phyloP scores from a whole-genome alignment of 2,888 invertebrate genomes.

The Seladonia tumulorum region DNA sequence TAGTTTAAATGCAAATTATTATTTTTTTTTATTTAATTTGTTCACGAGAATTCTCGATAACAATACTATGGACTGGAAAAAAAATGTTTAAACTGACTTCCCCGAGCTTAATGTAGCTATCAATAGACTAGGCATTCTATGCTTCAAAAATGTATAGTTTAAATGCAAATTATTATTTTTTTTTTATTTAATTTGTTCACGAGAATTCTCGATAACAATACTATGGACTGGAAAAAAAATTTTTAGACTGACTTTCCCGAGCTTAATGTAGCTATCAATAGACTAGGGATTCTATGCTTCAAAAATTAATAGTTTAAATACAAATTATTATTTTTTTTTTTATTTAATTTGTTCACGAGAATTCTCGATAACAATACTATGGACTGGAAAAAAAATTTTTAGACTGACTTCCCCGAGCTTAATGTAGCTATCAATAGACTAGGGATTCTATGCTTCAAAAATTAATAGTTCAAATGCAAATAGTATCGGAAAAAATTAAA shows the following conservation, averaged over 20 bases:
- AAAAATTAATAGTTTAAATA: too few species aligned
- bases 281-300: background rate
- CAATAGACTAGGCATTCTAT: background rate
- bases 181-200: constrained; percentile 34
- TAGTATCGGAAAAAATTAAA: too few species aligned
- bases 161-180: too few species aligned
- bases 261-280: background rate
- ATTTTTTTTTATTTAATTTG: constrained; percentile 43
- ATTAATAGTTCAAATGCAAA: background rate
- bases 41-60: constrained; percentile 23
- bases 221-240: background rate
- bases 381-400: background rate
- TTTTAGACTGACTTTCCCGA: too few species aligned
- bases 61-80: background rate
- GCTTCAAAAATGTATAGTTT: too few species aligned
- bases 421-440: background rate
- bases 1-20: too few species aligned
- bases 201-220: constrained; percentile 29
- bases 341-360: constrained; percentile 31
- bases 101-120: background rate
- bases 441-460: background rate
- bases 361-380: constrained; percentile 24
- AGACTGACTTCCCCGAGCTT: too few species aligned
- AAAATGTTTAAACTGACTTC: too few species aligned
- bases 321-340: too few species aligned